Conservation (phyloP, 2,113 vertebrate genomes). For the Podarcis raffonei region DNA sequence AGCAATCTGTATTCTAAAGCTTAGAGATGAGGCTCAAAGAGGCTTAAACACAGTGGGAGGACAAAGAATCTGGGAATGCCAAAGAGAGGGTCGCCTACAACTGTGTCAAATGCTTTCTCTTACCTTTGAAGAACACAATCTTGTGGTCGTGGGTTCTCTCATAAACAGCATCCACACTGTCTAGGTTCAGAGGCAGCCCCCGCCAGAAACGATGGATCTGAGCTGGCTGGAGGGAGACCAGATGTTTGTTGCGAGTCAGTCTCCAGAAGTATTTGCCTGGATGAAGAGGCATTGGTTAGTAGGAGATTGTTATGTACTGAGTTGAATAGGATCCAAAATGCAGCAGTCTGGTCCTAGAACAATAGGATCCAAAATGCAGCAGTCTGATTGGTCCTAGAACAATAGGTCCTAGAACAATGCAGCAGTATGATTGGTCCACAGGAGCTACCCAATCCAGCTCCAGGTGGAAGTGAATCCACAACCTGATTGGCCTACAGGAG, state of each 20-base stretch:
- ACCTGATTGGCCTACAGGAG: too few species aligned
- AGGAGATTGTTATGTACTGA: too few species aligned
- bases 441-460: too few species aligned
- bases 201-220: constrained; percentile 96
- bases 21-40: background rate
- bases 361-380: too few species aligned
- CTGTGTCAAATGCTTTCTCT: fast-evolving
- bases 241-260: constrained; percentile 90
- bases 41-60: background rate
- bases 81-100: background rate
- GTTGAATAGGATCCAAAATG: too few species aligned
- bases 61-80: too few species aligned
- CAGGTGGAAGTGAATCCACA: too few species aligned
- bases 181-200: constrained; percentile 89
- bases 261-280: constrained; percentile 97
- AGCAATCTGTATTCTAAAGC: background rate
- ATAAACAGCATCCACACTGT: constrained; percentile 91
- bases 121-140: constrained; percentile 98
- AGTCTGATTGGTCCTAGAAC: too few species aligned
- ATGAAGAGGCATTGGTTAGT: constrained; percentile 42
- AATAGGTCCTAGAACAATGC: too few species aligned
- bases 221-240: constrained; percentile 92
- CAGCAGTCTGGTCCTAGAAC: too few species aligned
- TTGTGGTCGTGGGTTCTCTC: constrained; percentile 92
- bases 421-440: too few species aligned